A percentile compares a stretch with the other conserved stretches of the same genome.
These are phyloP conservation scores for Augochlorella aurata DNA, from an alignment of 2,888 invertebrate species.

Conservation along the genomic window DNA sequence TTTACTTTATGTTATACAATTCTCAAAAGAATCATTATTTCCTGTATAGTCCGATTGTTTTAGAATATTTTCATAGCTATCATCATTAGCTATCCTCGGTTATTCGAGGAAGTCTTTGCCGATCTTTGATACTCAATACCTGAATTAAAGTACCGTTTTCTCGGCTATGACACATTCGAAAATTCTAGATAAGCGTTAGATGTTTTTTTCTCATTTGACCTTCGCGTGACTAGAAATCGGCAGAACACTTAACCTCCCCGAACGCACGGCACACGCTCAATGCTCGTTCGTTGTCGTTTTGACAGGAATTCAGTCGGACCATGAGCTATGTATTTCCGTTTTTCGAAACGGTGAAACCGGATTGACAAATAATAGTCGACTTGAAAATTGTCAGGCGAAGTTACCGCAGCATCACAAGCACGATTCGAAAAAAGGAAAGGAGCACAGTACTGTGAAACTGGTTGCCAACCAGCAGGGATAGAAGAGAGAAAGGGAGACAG, in stretches of 20 bases:
- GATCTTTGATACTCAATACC: not conserved
- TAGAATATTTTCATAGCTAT: too few relatives aligned
- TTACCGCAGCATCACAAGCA: not conserved
- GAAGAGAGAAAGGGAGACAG: not conserved
- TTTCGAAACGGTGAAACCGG: constrained; percentile 54
- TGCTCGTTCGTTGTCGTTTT: constrained; percentile 22
- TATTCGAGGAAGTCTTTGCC: not conserved
- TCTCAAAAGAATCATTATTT: not conserved
- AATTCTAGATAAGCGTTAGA: constrained; percentile 28
- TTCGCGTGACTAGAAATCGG: constrained; percentile 57
- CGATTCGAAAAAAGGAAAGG: not conserved
- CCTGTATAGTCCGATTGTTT: not conserved
- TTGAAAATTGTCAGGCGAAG: constrained; percentile 2
- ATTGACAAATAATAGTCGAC: constrained; percentile 38
- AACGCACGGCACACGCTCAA: constrained; percentile 1
- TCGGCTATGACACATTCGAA: not conserved
- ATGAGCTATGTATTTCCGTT: constrained; percentile 46
- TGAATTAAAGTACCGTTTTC: not conserved
- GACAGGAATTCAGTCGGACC: constrained; percentile 36
- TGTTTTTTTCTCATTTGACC: constrained; percentile 35
- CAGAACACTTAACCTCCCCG: constrained; percentile 14
- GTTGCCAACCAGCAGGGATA: constrained; percentile 16
- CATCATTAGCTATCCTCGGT: not conserved
- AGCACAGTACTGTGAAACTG: not conserved
- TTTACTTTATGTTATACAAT: not conserved